Evolutionary conservation across 2,113 vertebrate genomes (phyloP), one percentile per base, ranked within the genome.

Genomic region (Podiceps cristatus): DNA sequence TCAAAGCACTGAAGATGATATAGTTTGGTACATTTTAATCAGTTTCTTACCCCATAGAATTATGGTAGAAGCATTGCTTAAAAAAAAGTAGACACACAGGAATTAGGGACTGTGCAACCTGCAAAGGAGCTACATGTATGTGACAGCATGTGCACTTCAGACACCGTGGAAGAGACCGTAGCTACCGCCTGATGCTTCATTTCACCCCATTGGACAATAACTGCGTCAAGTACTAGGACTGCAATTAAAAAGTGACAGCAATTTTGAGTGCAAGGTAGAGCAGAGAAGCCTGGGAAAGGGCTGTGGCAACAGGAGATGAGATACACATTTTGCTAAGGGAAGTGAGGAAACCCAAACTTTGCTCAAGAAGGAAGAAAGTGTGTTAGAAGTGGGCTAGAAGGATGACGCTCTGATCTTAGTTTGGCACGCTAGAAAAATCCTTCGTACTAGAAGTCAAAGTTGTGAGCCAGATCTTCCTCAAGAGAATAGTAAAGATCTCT

Each of bases 11-110:
- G 7, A 91, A 73, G 91, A 94, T 93, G 22, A 80, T 90, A 60
- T 37, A 4, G 25, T 77, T 95, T 88, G 62, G 87, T 90, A 94
- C 79, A 95, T 97, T 95, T 97, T 85, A 88, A 97, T 95, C 91
- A 71, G 76, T 59, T 94, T 85, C 63, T 74, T 91, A 84, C 42
- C 76, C 67, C 76, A 75, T 86, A 71, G 44, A 86, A 78, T 89
- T 52, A 29, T 59, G 77, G 62, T n/a, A 74, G 59, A 89, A 96
- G 72, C 15, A 8, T 18, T 86, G 59, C 62, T 95, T 73, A 4
- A 88, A 53, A 71, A 82, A 66, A 50, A 8, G 40, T 29, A 60
- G 58, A 86, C 1, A 6, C 35, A 29, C 9, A 64, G 58, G 33
- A 90, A n/a, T 78, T 47, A 44, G 22, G 45, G 24, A 23, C 59